Conservation (phyloP, 2,113 vertebrate genomes). For the Balaeniceps rex region DNA sequence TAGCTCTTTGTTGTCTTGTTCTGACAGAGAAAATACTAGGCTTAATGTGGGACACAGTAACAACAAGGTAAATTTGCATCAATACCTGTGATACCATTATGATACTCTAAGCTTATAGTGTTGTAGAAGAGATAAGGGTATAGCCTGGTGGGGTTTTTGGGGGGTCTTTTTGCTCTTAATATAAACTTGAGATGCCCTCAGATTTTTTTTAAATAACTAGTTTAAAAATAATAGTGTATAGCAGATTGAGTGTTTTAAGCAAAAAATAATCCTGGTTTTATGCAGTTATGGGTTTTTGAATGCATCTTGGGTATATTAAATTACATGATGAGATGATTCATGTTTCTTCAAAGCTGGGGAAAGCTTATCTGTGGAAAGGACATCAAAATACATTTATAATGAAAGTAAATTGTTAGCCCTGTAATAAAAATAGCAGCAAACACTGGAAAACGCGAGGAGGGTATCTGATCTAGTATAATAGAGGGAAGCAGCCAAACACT, state of each 20-base stretch:
- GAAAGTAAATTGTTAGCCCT: not conserved
- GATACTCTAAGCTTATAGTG: not conserved
- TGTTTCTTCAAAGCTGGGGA: not conserved
- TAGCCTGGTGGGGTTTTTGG: not conserved
- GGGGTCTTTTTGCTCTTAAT: not conserved
- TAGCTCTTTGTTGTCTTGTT: not conserved
- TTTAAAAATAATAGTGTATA: not conserved
- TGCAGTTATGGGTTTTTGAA: not conserved
- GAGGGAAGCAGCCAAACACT: not conserved
- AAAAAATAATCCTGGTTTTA: not conserved
- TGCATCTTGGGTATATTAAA: not conserved
- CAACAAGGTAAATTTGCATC: not conserved
- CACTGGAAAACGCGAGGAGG: not conserved
- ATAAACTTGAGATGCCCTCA: not conserved
- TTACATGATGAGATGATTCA: not conserved
- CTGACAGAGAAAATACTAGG: not conserved
- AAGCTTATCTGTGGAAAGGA: not conserved
- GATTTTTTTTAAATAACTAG: not conserved
- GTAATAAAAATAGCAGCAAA: not conserved
- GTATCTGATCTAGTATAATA: slow-evolving; percentile 1
- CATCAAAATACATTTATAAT: not conserved
- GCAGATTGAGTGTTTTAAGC: not conserved
- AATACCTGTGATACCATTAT: not conserved
- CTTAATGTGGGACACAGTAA: not conserved
- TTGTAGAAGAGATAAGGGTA: not conserved